phyloP scores from a whole-genome alignment of 2,797 vertebrate species.

The Sebastes cheni region DNA sequence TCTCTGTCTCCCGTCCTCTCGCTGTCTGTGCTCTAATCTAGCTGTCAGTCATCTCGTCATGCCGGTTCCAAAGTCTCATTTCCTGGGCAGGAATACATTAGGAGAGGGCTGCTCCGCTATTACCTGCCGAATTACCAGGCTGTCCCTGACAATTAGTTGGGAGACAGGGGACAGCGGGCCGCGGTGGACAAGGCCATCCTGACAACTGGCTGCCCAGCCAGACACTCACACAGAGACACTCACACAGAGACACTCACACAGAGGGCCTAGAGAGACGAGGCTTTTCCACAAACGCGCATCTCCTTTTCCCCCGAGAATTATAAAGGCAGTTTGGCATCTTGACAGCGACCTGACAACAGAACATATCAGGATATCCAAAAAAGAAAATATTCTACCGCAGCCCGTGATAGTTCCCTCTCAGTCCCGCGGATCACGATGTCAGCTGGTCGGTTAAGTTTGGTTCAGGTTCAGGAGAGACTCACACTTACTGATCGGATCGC shows the following conservation, averaged over 20 bases:
- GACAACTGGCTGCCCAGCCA: slow-evolving; percentile 46
- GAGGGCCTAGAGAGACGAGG: neutral
- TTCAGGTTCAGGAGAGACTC: neutral
- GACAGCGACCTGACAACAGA: neutral
- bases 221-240: slow-evolving; percentile 13
- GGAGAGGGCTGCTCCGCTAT: slow-evolving; percentile 62
- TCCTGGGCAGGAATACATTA: slow-evolving; percentile 73
- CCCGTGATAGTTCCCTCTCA: neutral
- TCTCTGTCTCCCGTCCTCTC: neutral
- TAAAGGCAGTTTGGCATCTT: neutral
- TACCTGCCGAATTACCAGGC: slow-evolving; percentile 68
- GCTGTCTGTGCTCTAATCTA: slow-evolving; percentile 59
- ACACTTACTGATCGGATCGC: neutral
- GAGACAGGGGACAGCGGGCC: slow-evolving; percentile 44
- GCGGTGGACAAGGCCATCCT: slow-evolving; percentile 34
- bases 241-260: neutral
- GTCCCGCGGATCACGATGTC: neutral
- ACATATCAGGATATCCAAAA: neutral
- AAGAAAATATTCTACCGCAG: neutral
- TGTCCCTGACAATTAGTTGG: slow-evolving; percentile 64
- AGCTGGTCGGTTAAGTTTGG: neutral
- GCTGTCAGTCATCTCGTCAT: slow-evolving; percentile 73
- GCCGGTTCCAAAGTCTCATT: slow-evolving; percentile 68
- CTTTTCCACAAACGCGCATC: neutral
- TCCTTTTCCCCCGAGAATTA: neutral